phyloP scores from a whole-genome alignment of 2,797 vertebrate genomes.

The Propithecus perrieri region DNA sequence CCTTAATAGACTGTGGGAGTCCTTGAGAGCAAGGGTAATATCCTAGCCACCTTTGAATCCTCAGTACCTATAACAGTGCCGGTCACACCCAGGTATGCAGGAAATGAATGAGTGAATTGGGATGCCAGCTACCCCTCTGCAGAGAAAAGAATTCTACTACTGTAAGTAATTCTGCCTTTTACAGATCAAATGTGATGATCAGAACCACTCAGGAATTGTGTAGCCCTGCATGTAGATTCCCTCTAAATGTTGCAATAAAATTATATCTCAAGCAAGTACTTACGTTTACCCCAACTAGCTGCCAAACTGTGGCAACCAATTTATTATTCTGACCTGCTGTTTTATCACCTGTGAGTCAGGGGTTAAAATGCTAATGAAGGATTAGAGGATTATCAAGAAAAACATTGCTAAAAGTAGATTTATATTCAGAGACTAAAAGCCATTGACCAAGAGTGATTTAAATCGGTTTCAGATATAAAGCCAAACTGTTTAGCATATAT shows the following conservation, averaged over 20 bases:
- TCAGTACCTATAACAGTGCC: background rate
- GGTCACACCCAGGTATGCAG: background rate
- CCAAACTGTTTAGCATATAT: background rate
- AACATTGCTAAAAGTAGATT: background rate
- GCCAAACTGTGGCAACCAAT: background rate
- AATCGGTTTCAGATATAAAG: slow-evolving; percentile 28
- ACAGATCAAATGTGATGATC: background rate
- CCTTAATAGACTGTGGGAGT: slow-evolving; percentile 17
- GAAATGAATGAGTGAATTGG: background rate
- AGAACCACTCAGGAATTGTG: background rate
- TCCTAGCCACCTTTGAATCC: background rate
- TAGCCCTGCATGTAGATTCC: background rate
- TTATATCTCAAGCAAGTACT: background rate
- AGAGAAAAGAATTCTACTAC: slow-evolving; percentile 40
- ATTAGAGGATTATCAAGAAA: slow-evolving; percentile 6
- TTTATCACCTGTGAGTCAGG: background rate
- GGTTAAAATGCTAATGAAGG: slow-evolving; percentile 32
- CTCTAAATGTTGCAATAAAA: slow-evolving; percentile 31
- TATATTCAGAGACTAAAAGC: slow-evolving; percentile 42
- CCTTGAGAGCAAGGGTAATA: slow-evolving; percentile 27
- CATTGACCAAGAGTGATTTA: slow-evolving; percentile 12
- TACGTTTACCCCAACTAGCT: background rate
- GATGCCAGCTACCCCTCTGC: background rate
- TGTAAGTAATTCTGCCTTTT: slow-evolving; percentile 33
- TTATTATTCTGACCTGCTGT: slow-evolving; percentile 16